Percentiles rank a stretch among this genome's conserved stretches.
Conservation (phyloP, 2,888 invertebrate genomes). For the Kryphioiulus occultus region DNA sequence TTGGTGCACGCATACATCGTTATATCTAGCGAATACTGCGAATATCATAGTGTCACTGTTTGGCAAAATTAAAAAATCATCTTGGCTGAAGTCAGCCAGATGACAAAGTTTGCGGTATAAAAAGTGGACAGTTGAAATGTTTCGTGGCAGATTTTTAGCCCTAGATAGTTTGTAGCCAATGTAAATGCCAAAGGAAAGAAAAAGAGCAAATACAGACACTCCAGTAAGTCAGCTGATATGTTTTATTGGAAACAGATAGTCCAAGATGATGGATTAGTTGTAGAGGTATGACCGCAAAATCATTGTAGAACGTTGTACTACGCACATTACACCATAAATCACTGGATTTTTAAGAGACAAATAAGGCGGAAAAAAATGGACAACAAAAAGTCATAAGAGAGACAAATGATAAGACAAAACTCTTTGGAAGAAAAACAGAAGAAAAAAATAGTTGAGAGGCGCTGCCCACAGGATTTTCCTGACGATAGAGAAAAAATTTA, state of each 20-base stretch:
- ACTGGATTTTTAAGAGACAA: background rate
- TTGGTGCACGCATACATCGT: too few relatives aligned
- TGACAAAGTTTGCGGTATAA: background rate
- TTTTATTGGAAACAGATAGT: background rate
- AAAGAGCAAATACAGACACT: background rate
- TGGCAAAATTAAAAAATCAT: too few relatives aligned
- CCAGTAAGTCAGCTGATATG: background rate
- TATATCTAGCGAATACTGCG: too few relatives aligned
- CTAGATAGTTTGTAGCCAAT: background rate
- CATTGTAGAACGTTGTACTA: background rate
- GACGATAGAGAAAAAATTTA: background rate
- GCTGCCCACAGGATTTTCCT: background rate
- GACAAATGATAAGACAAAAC: slow-evolving; percentile 16
- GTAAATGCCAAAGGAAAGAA: background rate
- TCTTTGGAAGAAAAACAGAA: background rate
- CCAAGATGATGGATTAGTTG: slow-evolving; percentile 9
- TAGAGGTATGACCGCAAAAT: slow-evolving; percentile 9
- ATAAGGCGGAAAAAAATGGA: background rate
- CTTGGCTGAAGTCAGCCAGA: background rate
- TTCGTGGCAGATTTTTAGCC: background rate
- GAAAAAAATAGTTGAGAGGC: background rate
- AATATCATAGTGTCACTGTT: too few relatives aligned
- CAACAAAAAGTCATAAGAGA: background rate
- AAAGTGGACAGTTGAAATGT: background rate
- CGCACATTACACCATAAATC: background rate